Base-by-base conservation (phyloP, 2,888 invertebrate genomes). In the Mylabris sibirica region DNA sequence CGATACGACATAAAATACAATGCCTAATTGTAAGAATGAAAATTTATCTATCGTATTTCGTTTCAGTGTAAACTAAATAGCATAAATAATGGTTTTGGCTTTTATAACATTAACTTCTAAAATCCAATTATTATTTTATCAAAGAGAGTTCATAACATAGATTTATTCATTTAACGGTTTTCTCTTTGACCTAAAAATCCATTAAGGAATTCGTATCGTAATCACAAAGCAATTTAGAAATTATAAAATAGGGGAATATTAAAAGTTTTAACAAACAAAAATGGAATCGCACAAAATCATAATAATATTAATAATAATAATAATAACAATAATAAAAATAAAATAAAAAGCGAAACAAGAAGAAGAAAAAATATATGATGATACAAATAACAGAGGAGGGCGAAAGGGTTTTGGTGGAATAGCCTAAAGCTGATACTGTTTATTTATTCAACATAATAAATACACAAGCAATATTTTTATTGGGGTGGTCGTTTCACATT, bases 381-480 rank as follows among this genome's bases (percentile, higher is more conserved):
- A 44, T 8, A 6, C 30, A 30, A 8, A 17, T 35, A 35, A 11
- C 35, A 41, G 41, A 41, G 41, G 41, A 41, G 14, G 41, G 11
- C 35, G 11, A 14, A 41, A 41, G 20, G 20, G 22, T 53, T 53
- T 24, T 2, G 53, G 12, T 53, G 11, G 9, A 53, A 53, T 22
- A 11, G 53, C 53, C 53, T 24, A 53, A 53, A 53, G 53, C 53
- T 22, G 53, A 22, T 53, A 12, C 53, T 53, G 53, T 4, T 65
- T 65, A 34, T 65, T 65, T 60, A 35, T 65, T 38, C 34, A 12
- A 35, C 26, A 44, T 26, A 68, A 70, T 69, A 70, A 70, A 67
- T 65, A 67, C 63, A 62, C 67, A 20, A 63, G 63, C 65, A 60
- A 67, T 65, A 70, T 70, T 70, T 70, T 67, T 70, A 53, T 53